These are phyloP conservation scores for Apeltes quadracus DNA, from an alignment of 2,113 vertebrate species.

Conservation along the genomic window DNA sequence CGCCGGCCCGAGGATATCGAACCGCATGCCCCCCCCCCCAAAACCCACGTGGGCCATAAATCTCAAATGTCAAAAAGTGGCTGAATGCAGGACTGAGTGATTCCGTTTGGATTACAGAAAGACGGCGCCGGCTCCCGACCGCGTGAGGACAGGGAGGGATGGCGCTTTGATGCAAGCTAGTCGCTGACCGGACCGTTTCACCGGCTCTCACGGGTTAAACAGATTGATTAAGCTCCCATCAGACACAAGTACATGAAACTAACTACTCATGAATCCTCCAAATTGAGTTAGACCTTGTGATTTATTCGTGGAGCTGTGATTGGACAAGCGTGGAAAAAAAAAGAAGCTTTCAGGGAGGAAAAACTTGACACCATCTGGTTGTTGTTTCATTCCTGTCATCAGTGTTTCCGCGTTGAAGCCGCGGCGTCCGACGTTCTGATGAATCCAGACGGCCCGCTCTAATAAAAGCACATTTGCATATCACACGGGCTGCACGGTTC, in stretches of 20 bases:
- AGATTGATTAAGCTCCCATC: constrained; percentile 56
- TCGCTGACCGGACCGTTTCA: no score
- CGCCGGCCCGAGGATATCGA: constrained; percentile 65
- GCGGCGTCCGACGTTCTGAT: constrained; percentile 55
- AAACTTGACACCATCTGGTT: constrained; percentile 64
- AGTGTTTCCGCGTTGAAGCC: constrained; percentile 31
- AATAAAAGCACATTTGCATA: constrained; percentile 72
- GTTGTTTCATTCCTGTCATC: constrained; percentile 59
- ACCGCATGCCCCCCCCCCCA: constrained; percentile 40
- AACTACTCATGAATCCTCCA: constrained; percentile 49
- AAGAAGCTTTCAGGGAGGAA: constrained; percentile 24
- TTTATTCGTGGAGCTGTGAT: constrained; percentile 42
- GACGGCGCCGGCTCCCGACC: background rate
- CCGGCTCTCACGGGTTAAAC: no score
- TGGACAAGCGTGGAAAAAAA: constrained; percentile 43
- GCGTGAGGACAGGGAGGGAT: constrained; percentile 42
- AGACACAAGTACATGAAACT: constrained; percentile 51
- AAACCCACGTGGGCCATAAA: constrained; percentile 62
- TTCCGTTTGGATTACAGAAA: constrained; percentile 59
- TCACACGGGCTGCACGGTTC: constrained; percentile 63
- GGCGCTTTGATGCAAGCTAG: constrained; percentile 37
- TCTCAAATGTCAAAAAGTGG: constrained; percentile 73
- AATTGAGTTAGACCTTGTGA: constrained; percentile 42
- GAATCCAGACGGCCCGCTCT: constrained; percentile 52
- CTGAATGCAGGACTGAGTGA: constrained; percentile 63